Conservation (phyloP, 2,888 invertebrate species). For the Helobdella robusta region DNA sequence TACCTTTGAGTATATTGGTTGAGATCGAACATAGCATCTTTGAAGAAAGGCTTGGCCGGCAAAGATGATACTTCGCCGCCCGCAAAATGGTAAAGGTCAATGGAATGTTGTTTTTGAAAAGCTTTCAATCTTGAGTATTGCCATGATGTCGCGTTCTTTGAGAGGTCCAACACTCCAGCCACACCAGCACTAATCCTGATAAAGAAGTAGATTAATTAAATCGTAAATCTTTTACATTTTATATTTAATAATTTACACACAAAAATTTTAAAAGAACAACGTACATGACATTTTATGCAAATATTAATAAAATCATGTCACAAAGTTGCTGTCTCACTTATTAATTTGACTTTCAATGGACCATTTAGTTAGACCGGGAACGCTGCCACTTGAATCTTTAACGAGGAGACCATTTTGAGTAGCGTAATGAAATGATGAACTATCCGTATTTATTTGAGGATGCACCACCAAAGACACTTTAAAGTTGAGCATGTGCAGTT, state of each 20-base stretch:
- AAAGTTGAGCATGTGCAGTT: slow-evolving; percentile 57
- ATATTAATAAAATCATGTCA: background rate
- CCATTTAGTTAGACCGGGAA: slow-evolving; percentile 27
- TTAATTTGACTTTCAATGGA: background rate
- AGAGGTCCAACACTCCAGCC: slow-evolving; percentile 21
- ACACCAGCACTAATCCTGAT: slow-evolving; percentile 13
- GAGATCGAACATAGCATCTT: background rate
- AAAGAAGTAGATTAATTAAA: background rate
- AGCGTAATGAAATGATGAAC: slow-evolving; percentile 66
- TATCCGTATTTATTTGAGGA: slow-evolving; percentile 69
- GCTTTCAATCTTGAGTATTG: background rate
- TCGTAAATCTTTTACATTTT: background rate
- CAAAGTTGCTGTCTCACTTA: background rate
- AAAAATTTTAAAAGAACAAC: no score
- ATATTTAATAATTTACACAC: no score
- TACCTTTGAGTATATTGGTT: slow-evolving; percentile 20
- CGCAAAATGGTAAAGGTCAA: slow-evolving; percentile 24
- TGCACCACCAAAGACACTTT: slow-evolving; percentile 64
- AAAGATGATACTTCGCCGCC: slow-evolving; percentile 23
- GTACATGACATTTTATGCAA: background rate
- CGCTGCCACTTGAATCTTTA: slow-evolving; percentile 8
- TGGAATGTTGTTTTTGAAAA: slow-evolving; percentile 10
- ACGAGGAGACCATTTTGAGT: slow-evolving; percentile 13
- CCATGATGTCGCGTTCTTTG: slow-evolving; percentile 9
- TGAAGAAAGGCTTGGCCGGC: slow-evolving; percentile 12